phyloP scores from a whole-genome alignment of 2,113 vertebrate species.

The Glaucidium brasilianum region DNA sequence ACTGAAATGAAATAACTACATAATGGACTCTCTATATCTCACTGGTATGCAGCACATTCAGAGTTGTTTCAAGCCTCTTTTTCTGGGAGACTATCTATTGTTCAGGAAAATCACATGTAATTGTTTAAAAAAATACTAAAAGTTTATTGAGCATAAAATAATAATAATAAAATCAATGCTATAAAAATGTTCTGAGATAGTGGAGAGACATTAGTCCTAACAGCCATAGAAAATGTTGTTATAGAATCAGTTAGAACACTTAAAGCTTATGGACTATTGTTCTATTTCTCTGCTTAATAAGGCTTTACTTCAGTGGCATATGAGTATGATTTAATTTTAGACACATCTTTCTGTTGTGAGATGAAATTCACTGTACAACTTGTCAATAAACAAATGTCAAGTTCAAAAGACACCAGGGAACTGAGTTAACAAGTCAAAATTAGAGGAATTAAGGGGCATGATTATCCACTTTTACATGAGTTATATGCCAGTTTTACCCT shows the following conservation, averaged over 20 bases:
- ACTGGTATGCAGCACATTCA: not conserved
- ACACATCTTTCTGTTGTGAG: not conserved
- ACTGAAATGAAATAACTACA: not conserved
- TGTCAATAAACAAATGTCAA: not conserved
- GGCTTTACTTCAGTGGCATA: not conserved
- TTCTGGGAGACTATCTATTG: not conserved
- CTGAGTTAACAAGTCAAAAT: not conserved
- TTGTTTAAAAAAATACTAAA: conserved; percentile 32
- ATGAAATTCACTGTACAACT: not conserved
- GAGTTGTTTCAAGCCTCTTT: not conserved
- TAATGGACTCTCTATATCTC: not conserved
- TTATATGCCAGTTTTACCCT: not conserved
- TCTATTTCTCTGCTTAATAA: conserved; percentile 42
- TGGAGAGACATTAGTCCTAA: conserved; percentile 21
- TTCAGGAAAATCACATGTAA: conserved; percentile 9
- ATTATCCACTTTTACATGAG: not conserved
- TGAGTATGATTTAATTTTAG: conserved; percentile 32
- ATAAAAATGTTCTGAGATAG: conserved; percentile 22
- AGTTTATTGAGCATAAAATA: conserved; percentile 48
- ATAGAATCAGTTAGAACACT: conserved; percentile 9
- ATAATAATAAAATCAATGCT: conserved; percentile 55
- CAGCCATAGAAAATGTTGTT: not conserved
- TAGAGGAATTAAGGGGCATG: not conserved
- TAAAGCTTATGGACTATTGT: conserved; percentile 36
- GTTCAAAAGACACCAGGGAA: not conserved